Evolutionary conservation across 2,113 vertebrate genomes (phyloP).

Genomic region (Mustelus asterias): DNA sequence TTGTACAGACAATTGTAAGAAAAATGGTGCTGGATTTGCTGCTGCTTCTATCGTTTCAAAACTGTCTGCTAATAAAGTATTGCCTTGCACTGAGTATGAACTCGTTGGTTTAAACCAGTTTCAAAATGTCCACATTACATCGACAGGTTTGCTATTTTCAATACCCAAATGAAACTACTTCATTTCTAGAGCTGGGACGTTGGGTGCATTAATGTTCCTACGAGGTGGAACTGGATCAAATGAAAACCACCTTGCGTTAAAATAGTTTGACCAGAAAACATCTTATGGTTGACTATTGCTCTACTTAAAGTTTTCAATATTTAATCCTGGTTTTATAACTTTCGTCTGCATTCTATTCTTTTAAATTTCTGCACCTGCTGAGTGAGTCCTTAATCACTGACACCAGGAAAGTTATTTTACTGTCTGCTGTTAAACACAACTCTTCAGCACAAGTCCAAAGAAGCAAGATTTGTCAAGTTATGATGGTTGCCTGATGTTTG

Average conservation of each 20-base stretch:
- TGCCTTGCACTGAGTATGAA: no score
- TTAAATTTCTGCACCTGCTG: background rate
- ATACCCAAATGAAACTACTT: background rate
- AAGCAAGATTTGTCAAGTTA: background rate
- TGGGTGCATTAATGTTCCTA: background rate
- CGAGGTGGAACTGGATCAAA: background rate
- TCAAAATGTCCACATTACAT: background rate
- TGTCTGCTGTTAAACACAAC: background rate
- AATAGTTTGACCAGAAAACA: background rate
- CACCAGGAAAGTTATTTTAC: background rate
- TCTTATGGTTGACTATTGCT: background rate
- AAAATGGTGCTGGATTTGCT: slow-evolving; percentile 8
- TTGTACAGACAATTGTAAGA: background rate
- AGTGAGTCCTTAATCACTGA: background rate
- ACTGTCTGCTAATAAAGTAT: background rate
- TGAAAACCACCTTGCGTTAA: background rate
- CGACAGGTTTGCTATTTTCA: background rate
- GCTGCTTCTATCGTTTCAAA: background rate
- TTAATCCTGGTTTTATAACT: background rate
- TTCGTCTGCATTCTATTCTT: no score
- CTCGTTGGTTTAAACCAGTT: background rate
- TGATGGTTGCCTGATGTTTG: background rate
- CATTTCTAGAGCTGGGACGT: background rate
- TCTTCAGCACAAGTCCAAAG: background rate
- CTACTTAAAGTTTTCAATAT: background rate